These are phyloP conservation scores for Sarotherodon lohbergeri DNA, from an alignment of 2,113 vertebrate genomes.

Conservation along the genomic window DNA sequence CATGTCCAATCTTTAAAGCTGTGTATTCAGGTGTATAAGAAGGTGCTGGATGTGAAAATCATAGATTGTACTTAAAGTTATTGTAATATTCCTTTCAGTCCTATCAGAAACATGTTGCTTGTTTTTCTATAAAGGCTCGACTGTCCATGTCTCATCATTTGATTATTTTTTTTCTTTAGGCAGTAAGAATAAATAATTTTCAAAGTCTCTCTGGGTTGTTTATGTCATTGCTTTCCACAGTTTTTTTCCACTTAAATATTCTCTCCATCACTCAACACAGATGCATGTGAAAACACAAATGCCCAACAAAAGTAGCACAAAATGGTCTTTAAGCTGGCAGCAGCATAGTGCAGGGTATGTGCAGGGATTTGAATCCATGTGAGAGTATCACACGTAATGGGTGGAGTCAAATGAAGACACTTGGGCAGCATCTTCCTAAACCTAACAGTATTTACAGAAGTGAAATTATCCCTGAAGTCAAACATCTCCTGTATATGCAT, in stretches of 20 bases:
- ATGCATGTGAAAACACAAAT: background rate
- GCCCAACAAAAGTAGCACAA: background rate
- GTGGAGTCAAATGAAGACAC: background rate
- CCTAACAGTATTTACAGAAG: background rate
- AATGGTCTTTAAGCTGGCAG: background rate
- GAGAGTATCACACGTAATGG: background rate
- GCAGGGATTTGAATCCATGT: background rate
- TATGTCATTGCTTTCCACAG: background rate
- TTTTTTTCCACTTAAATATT: background rate
- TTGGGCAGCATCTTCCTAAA: background rate
- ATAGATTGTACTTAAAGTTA: constrained; percentile 28
- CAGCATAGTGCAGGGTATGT: background rate
- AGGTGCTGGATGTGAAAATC: background rate
- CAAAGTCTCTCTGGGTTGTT: constrained; percentile 6
- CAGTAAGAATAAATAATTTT: constrained; percentile 70
- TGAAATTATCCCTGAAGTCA: background rate
- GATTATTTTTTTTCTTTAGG: constrained; percentile 54
- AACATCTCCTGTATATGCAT: background rate
- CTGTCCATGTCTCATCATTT: constrained; percentile 42
- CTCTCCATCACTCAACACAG: background rate
- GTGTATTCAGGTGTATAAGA: background rate
- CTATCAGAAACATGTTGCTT: background rate
- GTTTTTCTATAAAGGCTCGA: constrained; percentile 46
- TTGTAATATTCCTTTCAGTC: background rate
- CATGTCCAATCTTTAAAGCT: background rate